phyloP scores from a whole-genome alignment of 2,113 vertebrate genomes.

The Petrocephalus zakoni region DNA sequence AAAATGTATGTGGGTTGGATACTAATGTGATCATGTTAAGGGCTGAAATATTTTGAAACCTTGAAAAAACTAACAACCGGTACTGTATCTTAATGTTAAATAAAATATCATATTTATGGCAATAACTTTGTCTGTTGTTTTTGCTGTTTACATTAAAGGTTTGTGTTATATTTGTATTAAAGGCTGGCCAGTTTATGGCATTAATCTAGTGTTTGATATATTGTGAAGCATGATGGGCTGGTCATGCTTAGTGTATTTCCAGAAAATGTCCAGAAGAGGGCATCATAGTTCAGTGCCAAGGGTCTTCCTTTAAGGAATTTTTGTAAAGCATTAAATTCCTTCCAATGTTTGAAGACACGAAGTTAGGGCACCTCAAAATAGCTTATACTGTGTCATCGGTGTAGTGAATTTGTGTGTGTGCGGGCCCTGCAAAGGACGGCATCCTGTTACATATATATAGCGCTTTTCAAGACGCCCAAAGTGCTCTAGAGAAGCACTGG shows the following conservation, averaged over 20 bases:
- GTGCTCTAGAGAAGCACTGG: not conserved
- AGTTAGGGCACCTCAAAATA: not conserved
- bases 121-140: not conserved
- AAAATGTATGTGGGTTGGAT: not conserved
- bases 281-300: not conserved
- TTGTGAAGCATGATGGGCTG: not conserved
- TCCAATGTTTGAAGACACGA: not conserved
- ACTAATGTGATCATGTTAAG: conserved; percentile 17
- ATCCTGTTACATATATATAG: not conserved
- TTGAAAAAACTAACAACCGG: not conserved
- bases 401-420: not conserved
- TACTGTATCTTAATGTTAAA: conserved; percentile 16
- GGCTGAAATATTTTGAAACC: conserved; percentile 16
- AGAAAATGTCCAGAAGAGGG: not conserved
- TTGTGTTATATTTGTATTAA: not conserved
- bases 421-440: no score
- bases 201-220: not conserved
- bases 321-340: not conserved
- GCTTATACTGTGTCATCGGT: not conserved
- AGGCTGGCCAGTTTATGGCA: not conserved
- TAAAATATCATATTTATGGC: conserved; percentile 13
- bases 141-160: not conserved
- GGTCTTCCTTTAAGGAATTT: not conserved
- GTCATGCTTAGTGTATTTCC: not conserved
- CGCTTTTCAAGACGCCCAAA: not conserved